Evolutionary conservation across 2,113 vertebrate genomes (phyloP), one percentile per base, ranked within the genome.

Genomic region (Amblyopsis rosae): DNA sequence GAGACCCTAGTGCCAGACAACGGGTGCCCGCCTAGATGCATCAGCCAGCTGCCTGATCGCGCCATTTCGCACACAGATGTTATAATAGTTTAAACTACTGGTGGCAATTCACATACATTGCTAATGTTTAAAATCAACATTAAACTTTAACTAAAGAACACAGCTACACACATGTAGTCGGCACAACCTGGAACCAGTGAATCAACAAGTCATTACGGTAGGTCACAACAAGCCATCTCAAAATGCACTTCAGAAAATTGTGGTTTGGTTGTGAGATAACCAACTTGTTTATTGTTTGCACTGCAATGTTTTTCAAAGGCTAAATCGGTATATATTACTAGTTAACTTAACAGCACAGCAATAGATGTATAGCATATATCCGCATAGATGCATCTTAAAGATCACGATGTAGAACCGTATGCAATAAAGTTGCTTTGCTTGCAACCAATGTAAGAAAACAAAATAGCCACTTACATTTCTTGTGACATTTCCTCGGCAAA

Each of bases 381-480:
- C 3, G 47, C 63, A 61, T n/a, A 8, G 7, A 65, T 1, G 0
- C 0, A 15, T 12, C 10, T 45, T 0, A 41, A 41, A 41, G 35
- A 41, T 41, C 35, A 8, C 35, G 35, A 41, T 41, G 4, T 41
- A 41, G 35, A 5, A 41, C 5, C 35, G 26, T 26, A 26, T 26
- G 26, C 35, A 41, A 7, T 41, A 8, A 41, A 41, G 35, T 41
- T 41, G 7, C 35, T 41, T 26, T 26, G 26, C 26, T 26, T 26
- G 26, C 26, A 26, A 26, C 26, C 26, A 26, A 41, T 41, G 35
- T 7, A 41, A 11, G 15, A 6, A 61, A 49, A 19, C 0, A n/a
- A n/a, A n/a, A 1, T 26, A 13, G 5, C 4, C 61, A 1, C 35
- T 41, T 82, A 93, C 92, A 90, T 83, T 41, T 87, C 76, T 6